These are phyloP conservation scores for Antennarius striatus DNA, from an alignment of 2,113 vertebrate genomes.

Conservation along the genomic window DNA sequence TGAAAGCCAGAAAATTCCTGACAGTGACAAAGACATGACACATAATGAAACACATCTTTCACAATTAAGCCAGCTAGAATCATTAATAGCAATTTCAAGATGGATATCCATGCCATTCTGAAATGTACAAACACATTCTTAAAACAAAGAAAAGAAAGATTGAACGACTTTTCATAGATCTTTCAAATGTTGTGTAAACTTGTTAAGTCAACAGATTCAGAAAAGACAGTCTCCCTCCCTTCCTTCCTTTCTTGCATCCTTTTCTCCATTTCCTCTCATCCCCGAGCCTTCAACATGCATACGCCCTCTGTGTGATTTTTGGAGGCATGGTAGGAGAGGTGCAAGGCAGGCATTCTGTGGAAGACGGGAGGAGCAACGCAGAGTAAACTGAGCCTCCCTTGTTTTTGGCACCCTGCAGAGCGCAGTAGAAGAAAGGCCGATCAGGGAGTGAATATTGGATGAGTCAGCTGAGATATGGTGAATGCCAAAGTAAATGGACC, in stretches of 20 bases:
- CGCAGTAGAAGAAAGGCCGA: slow-evolving; percentile 47
- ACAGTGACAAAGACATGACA: slow-evolving; percentile 56
- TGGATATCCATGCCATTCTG: slow-evolving; percentile 52
- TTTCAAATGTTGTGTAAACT: slow-evolving; percentile 52
- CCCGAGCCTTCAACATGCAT: slow-evolving; percentile 30
- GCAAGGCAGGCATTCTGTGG: slow-evolving; percentile 60
- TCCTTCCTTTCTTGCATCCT: slow-evolving; percentile 31
- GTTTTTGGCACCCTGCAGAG: slow-evolving; percentile 72
- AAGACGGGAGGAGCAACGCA: slow-evolving; percentile 67
- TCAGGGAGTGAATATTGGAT: slow-evolving; percentile 52
- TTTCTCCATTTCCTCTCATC: slow-evolving; percentile 44
- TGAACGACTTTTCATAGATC: slow-evolving; percentile 30
- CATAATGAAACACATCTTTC: slow-evolving; percentile 59
- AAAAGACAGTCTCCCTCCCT: slow-evolving; percentile 9
- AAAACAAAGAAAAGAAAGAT: slow-evolving; percentile 31
- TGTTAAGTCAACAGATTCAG: slow-evolving; percentile 42
- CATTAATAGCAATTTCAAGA: slow-evolving; percentile 66
- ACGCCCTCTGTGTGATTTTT: slow-evolving; percentile 57
- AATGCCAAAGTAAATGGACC: slow-evolving; percentile 58
- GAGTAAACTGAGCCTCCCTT: slow-evolving; percentile 73
- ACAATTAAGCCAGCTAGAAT: slow-evolving; percentile 57
- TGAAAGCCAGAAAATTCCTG: slow-evolving; percentile 60
- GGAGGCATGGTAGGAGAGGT: slow-evolving; percentile 54
- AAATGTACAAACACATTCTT: slow-evolving; percentile 48
- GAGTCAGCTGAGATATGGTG: slow-evolving; percentile 63